A percentile compares a stretch with the other conserved stretches of the same genome.
phyloP scores from a whole-genome alignment of 2,888 invertebrate species.

The Hemicrepidius hirtus region DNA sequence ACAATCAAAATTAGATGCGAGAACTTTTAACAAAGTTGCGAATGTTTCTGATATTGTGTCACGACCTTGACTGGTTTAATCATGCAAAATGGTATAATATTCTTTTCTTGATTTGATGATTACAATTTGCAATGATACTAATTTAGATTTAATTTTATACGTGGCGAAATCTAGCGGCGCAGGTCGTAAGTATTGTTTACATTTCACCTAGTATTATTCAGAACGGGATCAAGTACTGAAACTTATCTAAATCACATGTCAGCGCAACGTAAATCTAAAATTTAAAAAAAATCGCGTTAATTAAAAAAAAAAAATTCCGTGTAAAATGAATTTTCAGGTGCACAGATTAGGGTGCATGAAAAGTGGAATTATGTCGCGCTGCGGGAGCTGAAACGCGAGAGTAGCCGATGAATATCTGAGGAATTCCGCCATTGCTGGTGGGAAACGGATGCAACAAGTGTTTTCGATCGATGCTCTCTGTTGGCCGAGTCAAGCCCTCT shows the following conservation, averaged over 20 bases:
- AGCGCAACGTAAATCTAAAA: too few species aligned
- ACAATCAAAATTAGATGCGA: not conserved
- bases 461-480: conserved; percentile 62
- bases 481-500: conserved; percentile 59
- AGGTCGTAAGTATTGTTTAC: conserved; percentile 65
- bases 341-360: conserved; percentile 21
- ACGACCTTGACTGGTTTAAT: conserved; percentile 56
- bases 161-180: conserved; percentile 72
- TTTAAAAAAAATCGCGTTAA: too few species aligned
- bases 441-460: conserved; percentile 59
- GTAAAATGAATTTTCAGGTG: conserved; percentile 5
- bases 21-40: not conserved
- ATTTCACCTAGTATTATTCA: conserved; percentile 40
- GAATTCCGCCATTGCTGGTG: conserved; percentile 72
- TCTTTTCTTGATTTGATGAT: conserved; percentile 69
- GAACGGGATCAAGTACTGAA: conserved; percentile 29
- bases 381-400: conserved; percentile 34
- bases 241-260: not conserved
- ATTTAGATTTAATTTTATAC: conserved; percentile 64
- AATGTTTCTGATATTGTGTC: conserved; percentile 23
- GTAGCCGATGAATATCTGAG: conserved; percentile 69
- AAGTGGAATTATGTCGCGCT: conserved; percentile 38
- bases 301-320: not conserved
- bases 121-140: conserved; percentile 64
- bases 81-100: conserved; percentile 70